These are phyloP conservation scores for Caenorhabditis doughertyi DNA, from an alignment of 2,888 invertebrate species.

Conservation along the genomic window DNA sequence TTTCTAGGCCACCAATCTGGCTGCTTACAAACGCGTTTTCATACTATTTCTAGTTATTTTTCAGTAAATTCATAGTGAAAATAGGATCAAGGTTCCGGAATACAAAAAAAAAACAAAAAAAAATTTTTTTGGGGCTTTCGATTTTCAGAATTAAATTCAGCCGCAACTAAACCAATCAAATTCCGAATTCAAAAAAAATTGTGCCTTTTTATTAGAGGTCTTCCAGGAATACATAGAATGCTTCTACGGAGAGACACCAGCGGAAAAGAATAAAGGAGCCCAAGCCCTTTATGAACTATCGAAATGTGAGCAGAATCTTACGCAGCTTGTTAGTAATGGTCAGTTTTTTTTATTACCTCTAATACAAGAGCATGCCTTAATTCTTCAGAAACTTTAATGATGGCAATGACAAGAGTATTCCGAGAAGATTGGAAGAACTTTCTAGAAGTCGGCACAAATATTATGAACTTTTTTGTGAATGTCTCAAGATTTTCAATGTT, in stretches of 20 bases:
- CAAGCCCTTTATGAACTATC: slow-evolving; percentile 93
- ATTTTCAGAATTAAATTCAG: too few relatives aligned
- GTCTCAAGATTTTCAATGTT: slow-evolving; percentile 97
- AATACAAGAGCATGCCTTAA: neutral
- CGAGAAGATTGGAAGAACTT: slow-evolving; percentile 98
- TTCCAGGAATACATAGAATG: slow-evolving; percentile 95
- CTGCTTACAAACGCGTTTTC: too few relatives aligned
- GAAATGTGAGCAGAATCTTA: slow-evolving; percentile 94
- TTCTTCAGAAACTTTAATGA: slow-evolving; percentile 89
- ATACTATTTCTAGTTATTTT: too few relatives aligned
- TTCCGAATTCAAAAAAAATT: too few relatives aligned
- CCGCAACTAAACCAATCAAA: too few relatives aligned
- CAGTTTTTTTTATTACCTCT: slow-evolving; percentile 67
- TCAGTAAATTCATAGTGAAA: too few relatives aligned
- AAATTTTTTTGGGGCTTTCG: too few relatives aligned
- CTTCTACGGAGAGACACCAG: slow-evolving; percentile 90
- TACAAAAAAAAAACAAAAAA: too few relatives aligned
- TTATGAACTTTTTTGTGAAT: slow-evolving; percentile 96
- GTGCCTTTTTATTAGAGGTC: neutral
- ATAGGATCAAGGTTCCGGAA: too few relatives aligned
- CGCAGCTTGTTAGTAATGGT: slow-evolving; percentile 95
- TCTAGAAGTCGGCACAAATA: slow-evolving; percentile 95
- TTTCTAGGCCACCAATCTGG: too few relatives aligned
- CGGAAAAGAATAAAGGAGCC: slow-evolving; percentile 92
- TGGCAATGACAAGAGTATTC: slow-evolving; percentile 94